These are phyloP conservation scores for Pseudomyrmex flavicornis DNA, from an alignment of 1,140 invertebrate genomes.

Conservation along the genomic window DNA sequence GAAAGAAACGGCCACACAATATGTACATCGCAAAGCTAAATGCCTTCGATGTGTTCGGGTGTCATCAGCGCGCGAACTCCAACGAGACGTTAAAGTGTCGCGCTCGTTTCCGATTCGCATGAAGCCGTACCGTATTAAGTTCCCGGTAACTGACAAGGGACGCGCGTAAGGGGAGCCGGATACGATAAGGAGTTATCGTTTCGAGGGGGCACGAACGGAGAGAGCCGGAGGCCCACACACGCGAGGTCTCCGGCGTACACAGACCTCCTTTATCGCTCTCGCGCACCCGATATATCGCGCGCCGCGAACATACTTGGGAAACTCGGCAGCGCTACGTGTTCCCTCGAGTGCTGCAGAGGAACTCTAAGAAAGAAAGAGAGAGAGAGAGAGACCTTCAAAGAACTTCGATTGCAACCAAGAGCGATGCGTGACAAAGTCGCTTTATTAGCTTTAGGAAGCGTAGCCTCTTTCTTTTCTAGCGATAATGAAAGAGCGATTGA, in stretches of 20 bases:
- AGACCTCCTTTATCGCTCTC: slow-evolving; percentile 65
- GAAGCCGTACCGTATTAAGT: slow-evolving; percentile 67
- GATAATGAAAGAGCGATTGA: not conserved
- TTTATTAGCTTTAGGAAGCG: not conserved
- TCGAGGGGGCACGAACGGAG: slow-evolving; percentile 64
- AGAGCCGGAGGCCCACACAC: slow-evolving; percentile 37
- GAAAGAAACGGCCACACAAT: no score
- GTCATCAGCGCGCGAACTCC: slow-evolving; percentile 35
- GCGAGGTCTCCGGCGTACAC: slow-evolving; percentile 30
- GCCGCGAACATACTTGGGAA: slow-evolving; percentile 66
- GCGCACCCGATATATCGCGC: slow-evolving; percentile 63
- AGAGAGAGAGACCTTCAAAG: slow-evolving; percentile 8
- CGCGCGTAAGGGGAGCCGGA: slow-evolving; percentile 80
- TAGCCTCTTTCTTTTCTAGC: not conserved
- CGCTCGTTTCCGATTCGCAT: slow-evolving; percentile 32
- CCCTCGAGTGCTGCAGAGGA: slow-evolving; percentile 8
- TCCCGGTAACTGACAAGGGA: slow-evolving; percentile 66
- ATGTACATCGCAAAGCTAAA: no score
- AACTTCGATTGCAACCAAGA: not conserved
- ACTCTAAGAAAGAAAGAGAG: not conserved
- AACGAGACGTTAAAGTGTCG: slow-evolving; percentile 35
- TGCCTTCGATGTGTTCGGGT: not conserved
- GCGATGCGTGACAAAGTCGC: not conserved
- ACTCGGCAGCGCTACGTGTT: slow-evolving; percentile 33
- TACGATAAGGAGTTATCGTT: slow-evolving; percentile 82